A percentile compares a stretch with the other conserved stretches of the same genome.
Evolutionary conservation across 2,113 vertebrate genomes (phyloP).

Genomic region (Hipposideros armiger): DNA sequence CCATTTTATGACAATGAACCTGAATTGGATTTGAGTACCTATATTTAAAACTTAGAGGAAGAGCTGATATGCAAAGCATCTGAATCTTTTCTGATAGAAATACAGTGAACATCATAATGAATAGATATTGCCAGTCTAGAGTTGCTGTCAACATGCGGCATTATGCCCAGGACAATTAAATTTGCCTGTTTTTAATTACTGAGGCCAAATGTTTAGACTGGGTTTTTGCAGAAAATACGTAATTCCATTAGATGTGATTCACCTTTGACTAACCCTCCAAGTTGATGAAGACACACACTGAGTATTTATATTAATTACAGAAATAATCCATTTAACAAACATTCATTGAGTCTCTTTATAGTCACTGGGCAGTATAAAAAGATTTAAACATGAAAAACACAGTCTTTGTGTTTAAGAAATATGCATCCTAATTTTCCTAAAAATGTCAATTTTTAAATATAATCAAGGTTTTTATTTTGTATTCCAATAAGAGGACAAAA

Average conservation of each 20-base stretch:
- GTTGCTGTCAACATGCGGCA: neutral
- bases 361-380: neutral
- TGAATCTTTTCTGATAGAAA: constrained; percentile 57
- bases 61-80: neutral
- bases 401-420: neutral
- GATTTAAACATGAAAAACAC: neutral
- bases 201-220: constrained; percentile 69
- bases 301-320: constrained; percentile 55
- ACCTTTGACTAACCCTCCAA: constrained; percentile 70
- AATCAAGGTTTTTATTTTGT: neutral
- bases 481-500: constrained; percentile 2
- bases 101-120: neutral
- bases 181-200: constrained; percentile 77
- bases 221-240: constrained; percentile 73
- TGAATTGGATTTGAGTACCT: constrained; percentile 7
- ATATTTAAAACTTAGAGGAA: constrained; percentile 61
- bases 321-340: constrained; percentile 55
- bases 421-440: neutral
- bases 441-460: neutral
- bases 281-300: constrained; percentile 31
- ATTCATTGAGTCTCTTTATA: neutral
- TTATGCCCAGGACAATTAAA: constrained; percentile 61
- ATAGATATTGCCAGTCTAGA: neutral
- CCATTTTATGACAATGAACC: neutral
- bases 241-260: constrained; percentile 77